Evolutionary conservation across 2,797 vertebrate genomes (phyloP).

Genomic region (Champsocephalus esox): DNA sequence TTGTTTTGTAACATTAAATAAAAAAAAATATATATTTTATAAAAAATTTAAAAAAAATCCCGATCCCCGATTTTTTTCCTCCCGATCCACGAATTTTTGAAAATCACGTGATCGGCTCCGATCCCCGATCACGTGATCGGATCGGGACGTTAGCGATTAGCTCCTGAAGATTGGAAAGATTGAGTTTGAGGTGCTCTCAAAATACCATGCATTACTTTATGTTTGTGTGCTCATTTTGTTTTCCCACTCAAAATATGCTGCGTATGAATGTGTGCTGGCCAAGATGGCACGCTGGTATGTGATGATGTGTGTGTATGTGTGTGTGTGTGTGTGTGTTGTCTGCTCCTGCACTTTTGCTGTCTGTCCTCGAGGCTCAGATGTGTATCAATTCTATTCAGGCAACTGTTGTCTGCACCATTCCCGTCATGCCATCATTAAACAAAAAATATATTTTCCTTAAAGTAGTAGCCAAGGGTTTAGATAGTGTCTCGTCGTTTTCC

Average conservation of each 20-base stretch:
- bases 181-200: constrained; percentile 21
- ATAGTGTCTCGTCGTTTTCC: not conserved
- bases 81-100: too few species aligned
- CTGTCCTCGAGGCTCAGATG: constrained; percentile 63
- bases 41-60: too few species aligned
- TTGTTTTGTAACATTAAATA: too few species aligned
- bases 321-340: constrained; percentile 43
- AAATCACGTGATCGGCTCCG: too few species aligned
- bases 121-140: too few species aligned
- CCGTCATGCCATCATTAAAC: constrained; percentile 17
- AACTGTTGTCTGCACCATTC: constrained; percentile 25
- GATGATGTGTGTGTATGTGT: not conserved
- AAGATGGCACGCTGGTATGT: constrained; percentile 22
- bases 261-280: constrained; percentile 19
- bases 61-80: too few species aligned
- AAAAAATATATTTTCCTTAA: not conserved
- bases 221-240: constrained; percentile 38
- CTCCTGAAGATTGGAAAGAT: constrained; percentile 10
- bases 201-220: constrained; percentile 26
- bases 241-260: constrained; percentile 39
- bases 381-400: constrained; percentile 56
- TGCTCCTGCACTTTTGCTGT: constrained; percentile 54
- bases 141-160: constrained; percentile 38
- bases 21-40: too few species aligned
- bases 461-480: not conserved